Evolutionary conservation across 2,888 invertebrate genomes (phyloP).

Genomic region (Hypomecis atomaria): DNA sequence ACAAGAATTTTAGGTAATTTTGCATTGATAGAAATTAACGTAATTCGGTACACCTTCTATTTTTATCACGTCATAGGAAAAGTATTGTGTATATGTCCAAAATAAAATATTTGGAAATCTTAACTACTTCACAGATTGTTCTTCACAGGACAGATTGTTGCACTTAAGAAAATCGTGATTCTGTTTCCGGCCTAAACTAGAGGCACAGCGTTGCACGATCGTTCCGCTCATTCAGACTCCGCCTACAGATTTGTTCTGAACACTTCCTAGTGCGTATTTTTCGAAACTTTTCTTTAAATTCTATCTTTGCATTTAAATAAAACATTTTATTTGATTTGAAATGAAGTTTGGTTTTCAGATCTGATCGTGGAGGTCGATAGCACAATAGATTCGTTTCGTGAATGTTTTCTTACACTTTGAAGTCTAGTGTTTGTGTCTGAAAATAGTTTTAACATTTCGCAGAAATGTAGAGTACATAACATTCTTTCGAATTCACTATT

Average conservation of each 20-base stretch:
- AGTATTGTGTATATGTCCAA: too few species aligned
- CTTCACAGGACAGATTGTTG: not conserved
- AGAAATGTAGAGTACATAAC: not conserved
- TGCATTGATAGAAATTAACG: too few species aligned
- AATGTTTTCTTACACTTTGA: constrained; percentile 20
- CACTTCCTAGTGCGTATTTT: constrained; percentile 68
- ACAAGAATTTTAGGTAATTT: too few species aligned
- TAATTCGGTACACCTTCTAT: too few species aligned
- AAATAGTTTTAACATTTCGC: constrained; percentile 14
- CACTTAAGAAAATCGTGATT: constrained; percentile 17
- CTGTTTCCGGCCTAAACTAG: constrained; percentile 52
- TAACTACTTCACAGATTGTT: not conserved
- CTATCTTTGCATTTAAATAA: constrained; percentile 27
- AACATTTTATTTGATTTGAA: constrained; percentile 23
- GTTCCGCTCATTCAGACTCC: constrained; percentile 65
- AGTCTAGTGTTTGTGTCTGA: constrained; percentile 18
- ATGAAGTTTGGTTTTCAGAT: constrained; percentile 26
- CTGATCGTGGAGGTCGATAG: constrained; percentile 26
- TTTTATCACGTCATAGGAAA: too few species aligned
- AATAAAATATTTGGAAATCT: not conserved
- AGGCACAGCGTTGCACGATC: constrained; percentile 60
- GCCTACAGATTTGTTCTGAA: constrained; percentile 66
- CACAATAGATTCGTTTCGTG: constrained; percentile 27
- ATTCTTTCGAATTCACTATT: constrained; percentile 9
- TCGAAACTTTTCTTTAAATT: constrained; percentile 24